Evolutionary conservation across 1,140 invertebrate species (phyloP), one percentile per base, ranked within the genome.

Genomic region (Antheraea mylitta): DNA sequence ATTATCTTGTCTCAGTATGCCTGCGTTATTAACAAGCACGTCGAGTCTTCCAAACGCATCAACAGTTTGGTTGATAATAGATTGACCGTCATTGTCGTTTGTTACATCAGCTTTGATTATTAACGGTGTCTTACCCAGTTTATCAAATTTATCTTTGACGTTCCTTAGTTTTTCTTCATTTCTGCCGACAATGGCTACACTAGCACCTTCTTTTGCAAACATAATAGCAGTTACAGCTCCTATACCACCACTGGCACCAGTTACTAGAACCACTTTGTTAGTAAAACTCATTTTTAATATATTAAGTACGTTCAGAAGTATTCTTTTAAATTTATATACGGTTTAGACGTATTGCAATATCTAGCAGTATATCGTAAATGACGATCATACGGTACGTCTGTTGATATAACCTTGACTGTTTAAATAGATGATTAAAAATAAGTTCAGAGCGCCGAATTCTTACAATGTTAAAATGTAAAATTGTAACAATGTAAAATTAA

Each of bases 261-360:
- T 30, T 30, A 30, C 4, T 2, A 72, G 18, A n/a, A 72, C 71
- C 11, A 68, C 66, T 72, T 72, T 72, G 30, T 65, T 61, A 30
- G 30, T 13, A 18, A 72, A 72, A 62, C 58, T 66, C 69, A 70
- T 67, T 42, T 45, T 62, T 13, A 42, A 30, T 30, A 4, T 42
- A 42, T 42, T 42, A 10, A 42, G 7, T 42, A 42, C 7, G 11
- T 42, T 30, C 1, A 30, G 22, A 30, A 30, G 22, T 30, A 4
- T 30, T 30, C 22, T 2, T 2, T 30, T 30, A 30, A 30, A 30
- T 30, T 2, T 30, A 30, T n/a, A 30, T 30, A 30, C 22, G 7
- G 7, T 42, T 10, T 10, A 42, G 38, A 42, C 7, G 38, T 38
- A 9, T 42, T 42, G 7, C 38, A 42, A 42, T 11, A 42, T 0